Evolutionary conservation across 1,140 invertebrate species (phyloP), one percentile per base, ranked within the genome.

Genomic region (Probaryconus sp.): DNA sequence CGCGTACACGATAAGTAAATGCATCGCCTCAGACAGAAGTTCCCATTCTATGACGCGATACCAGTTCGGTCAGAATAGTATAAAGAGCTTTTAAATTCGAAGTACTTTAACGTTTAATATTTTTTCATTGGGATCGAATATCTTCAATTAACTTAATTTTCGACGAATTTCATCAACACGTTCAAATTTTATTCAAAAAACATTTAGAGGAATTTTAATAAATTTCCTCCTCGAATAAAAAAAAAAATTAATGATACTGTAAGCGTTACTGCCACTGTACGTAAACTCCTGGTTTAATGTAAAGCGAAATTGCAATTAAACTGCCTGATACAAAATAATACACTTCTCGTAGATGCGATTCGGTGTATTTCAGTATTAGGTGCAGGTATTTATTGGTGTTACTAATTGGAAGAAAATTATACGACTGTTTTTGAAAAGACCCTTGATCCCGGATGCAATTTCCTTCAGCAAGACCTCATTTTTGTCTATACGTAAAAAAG

Each of bases 321-420:
- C 5, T 10, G 20, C 14, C 5, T 31, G 31, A 13, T 40, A 18
- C 2, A 20, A 7, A 40, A 40, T 18, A 3, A 31, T 10, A 10
- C 30, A n/a, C n/a, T n/a, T n/a, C n/a, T 31, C 30, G 37, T 17
- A 17, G 37, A 17, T 6, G 17, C 5, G 11, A 3, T 40, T 40
- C 13, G 16, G 18, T 13, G 33, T 10, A 18, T 20, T 7, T 16
- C 2, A 13, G 6, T 7, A 20, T 40, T 16, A 17, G 16, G 37
- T 40, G 37, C 13, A 6, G 38, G 13, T 11, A 20, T 24, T 24
- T 24, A 42, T 42, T 5, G 18, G 18, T 21, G 38, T 10, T 21
- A 18, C 38, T 42, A 42, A 17, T 42, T 42, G 38, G 38, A 21
- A 42, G 38, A 21, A 42, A 20, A 21, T 42, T 42, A 21, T 42